Evolutionary conservation across 2,888 invertebrate species (phyloP).

Genomic region (Cyclophora punctaria): DNA sequence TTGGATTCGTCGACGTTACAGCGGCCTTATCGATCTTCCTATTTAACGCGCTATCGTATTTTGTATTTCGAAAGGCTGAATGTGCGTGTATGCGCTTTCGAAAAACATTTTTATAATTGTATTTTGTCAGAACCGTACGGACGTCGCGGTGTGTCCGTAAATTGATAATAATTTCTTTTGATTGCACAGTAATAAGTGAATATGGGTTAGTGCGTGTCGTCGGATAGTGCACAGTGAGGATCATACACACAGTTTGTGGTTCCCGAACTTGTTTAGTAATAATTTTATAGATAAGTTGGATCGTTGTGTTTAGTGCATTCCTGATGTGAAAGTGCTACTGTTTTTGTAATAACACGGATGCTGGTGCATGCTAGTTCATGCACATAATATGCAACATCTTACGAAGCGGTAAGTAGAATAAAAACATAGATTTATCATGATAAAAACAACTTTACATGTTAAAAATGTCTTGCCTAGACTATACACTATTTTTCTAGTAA

Average conservation of each 20-base stretch:
- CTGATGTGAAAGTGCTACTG: conserved; percentile 57
- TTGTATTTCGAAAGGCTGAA: conserved; percentile 69
- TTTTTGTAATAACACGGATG: conserved; percentile 54
- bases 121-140: conserved; percentile 63
- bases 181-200: conserved; percentile 66
- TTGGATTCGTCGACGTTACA: conserved; percentile 56
- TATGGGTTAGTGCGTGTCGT: conserved; percentile 69
- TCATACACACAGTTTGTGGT: too few species aligned
- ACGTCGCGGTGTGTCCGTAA: conserved; percentile 63
- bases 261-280: too few species aligned
- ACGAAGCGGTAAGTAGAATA: conserved; percentile 9
- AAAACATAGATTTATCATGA: neutral
- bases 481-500: too few species aligned
- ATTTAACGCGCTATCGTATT: conserved; percentile 67
- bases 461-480: too few species aligned
- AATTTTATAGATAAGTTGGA: conserved; percentile 25
- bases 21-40: conserved; percentile 72
- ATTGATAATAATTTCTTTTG: conserved; percentile 71
- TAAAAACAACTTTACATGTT: neutral
- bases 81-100: conserved; percentile 68
- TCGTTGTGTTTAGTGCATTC: conserved; percentile 51
- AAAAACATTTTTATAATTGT: conserved; percentile 61
- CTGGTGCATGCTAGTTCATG: conserved; percentile 22
- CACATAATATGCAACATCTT: conserved; percentile 19
- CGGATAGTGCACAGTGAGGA: conserved; percentile 34